Evolutionary conservation across 2,113 vertebrate genomes (phyloP).

Genomic region (Tyto alba): DNA sequence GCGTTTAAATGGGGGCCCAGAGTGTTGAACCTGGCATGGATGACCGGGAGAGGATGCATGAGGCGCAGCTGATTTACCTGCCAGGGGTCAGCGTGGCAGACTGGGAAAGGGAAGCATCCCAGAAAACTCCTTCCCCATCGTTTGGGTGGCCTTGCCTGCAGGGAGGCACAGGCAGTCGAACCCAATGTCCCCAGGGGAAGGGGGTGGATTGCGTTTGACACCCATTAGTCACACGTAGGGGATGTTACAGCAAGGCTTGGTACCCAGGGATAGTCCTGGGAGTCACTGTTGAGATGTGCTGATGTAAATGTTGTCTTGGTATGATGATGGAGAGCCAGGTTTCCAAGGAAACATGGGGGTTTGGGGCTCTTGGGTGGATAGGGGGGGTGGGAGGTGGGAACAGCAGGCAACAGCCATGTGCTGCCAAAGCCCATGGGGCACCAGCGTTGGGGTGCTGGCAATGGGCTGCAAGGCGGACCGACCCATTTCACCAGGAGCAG

Average conservation of each 20-base stretch:
- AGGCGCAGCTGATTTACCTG: neutral
- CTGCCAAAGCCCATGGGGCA: neutral
- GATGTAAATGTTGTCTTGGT: neutral
- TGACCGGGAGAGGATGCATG: neutral
- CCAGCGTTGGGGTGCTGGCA: fast-evolving
- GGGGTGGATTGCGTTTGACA: neutral
- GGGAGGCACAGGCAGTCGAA: neutral
- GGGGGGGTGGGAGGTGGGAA: neutral
- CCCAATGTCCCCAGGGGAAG: neutral
- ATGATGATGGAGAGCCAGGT: neutral
- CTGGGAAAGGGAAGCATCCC: neutral
- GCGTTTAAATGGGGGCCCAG: neutral
- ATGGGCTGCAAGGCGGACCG: neutral
- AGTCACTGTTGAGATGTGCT: neutral
- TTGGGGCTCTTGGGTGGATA: neutral
- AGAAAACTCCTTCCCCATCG: neutral
- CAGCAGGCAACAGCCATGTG: neutral
- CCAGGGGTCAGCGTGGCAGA: neutral
- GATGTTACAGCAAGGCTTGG: neutral
- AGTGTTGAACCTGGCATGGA: neutral
- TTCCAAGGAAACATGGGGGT: neutral
- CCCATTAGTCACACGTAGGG: fast-evolving
- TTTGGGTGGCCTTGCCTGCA: neutral
- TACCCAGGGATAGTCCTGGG: neutral
- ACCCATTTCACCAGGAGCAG: neutral